Conservation (phyloP, 2,113 vertebrate genomes). For the Trematocara unimaculatum region DNA sequence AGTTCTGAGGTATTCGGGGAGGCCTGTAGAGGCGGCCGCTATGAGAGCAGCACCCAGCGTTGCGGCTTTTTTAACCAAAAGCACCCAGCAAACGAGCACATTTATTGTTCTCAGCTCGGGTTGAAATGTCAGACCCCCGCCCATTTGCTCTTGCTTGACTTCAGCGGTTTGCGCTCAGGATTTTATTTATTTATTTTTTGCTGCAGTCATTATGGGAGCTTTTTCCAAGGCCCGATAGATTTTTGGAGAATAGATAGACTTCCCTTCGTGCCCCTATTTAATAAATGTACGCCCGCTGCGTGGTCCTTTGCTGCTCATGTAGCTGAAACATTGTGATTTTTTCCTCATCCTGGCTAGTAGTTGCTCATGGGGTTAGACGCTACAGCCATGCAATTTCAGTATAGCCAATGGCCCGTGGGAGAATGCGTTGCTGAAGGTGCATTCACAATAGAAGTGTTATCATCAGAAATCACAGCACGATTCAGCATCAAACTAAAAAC, state of each 20-base stretch:
- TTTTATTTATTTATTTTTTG: background rate
- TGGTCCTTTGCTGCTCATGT: background rate
- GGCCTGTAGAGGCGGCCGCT: slow-evolving; percentile 70
- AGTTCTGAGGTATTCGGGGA: slow-evolving; percentile 38
- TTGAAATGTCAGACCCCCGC: slow-evolving; percentile 9
- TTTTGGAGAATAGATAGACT: slow-evolving; percentile 1
- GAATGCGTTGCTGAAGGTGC: background rate
- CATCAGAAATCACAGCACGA: background rate
- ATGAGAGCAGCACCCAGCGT: slow-evolving; percentile 24
- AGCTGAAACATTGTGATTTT: background rate
- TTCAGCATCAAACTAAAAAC: background rate
- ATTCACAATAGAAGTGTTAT: background rate
- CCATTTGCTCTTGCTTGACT: background rate
- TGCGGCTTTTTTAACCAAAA: slow-evolving; percentile 28
- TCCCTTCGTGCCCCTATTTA: background rate
- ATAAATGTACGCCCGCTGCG: background rate
- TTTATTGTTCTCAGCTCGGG: slow-evolving; percentile 53
- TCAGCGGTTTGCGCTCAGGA: background rate
- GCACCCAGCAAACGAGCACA: slow-evolving; percentile 1
- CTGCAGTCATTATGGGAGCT: slow-evolving; percentile 17
- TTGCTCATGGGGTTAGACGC: background rate
- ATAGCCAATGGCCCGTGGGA: background rate
- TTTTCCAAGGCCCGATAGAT: slow-evolving; percentile 11
- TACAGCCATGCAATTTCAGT: slow-evolving; percentile 1
- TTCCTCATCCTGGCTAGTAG: background rate